Evolutionary conservation across 2,113 vertebrate genomes (phyloP), one percentile per base, ranked within the genome.

Genomic region (Podilymbus podiceps): DNA sequence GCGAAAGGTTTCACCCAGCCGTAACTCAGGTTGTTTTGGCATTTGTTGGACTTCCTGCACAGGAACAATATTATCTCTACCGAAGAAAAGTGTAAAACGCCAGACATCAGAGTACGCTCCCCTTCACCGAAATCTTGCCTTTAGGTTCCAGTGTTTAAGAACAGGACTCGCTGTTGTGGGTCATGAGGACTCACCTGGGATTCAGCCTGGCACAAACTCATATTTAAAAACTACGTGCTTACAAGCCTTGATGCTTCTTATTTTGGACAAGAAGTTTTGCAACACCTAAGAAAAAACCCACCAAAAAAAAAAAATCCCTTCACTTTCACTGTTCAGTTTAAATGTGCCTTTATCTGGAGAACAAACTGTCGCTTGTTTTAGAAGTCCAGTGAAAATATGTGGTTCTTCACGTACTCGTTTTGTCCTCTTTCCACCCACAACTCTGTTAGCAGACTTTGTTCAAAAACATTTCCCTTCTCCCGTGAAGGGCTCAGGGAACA

Each of bases 401-500:
- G 44, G 86, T 40, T 93, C 90, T 77, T 77, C 69, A 85, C 42
- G 4, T 88, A 64, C 90, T 93, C 12, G 0, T 93, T 97, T 96
- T 93, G 94, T 95, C 90, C 90, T 82, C 77, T 68, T 73, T 14
- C 95, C 96, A 96, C 96, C 92, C 94, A 96, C 95, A 8, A 22
- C 77, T 79, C 74, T 11, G 18, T 75, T 72, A 81, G 80, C 84
- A 94, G 86, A 89, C 88, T 88, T 81, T 5, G 64, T 67, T 81
- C 83, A 91, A 40, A 94, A 96, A 89, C 74, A 87, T 75, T 78
- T 85, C 80, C 66, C 80, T 84, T 88, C 73, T 87, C 87, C 89
- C 93, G 95, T 73, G 88, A 89, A 76, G 76, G 92, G 88, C 56
- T 86, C 79, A 56, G 76, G 80, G 94, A 96, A 93, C 95, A 91